phyloP scores from a whole-genome alignment of 2,113 vertebrate species.

The Lycocorax pyrrhopterus region DNA sequence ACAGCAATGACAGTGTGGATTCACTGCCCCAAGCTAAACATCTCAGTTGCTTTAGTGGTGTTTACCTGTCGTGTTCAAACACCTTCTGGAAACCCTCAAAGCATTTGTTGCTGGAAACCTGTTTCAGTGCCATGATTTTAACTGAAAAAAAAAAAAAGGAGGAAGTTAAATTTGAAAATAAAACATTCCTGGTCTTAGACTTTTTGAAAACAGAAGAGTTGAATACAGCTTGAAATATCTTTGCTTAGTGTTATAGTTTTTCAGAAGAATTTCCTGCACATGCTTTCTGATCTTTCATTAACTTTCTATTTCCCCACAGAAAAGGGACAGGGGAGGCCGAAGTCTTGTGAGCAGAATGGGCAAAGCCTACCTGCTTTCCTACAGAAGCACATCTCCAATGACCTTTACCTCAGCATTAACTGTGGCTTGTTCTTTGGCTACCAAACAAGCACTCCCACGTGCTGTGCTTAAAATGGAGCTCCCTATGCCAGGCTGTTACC shows the following conservation, averaged over 20 bases:
- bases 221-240: not conserved
- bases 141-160: not conserved
- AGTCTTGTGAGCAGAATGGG: not conserved
- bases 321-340: not conserved
- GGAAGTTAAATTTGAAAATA: not conserved
- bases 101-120: conserved; percentile 90
- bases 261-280: not conserved
- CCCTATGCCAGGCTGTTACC: not conserved
- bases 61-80: conserved; percentile 94
- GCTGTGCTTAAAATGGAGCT: not conserved
- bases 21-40: not conserved
- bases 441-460: rapidly evolving
- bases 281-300: not conserved
- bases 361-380: not conserved
- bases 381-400: not conserved
- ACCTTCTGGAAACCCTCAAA: conserved; percentile 95
- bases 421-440: not conserved
- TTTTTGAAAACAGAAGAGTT: not conserved
- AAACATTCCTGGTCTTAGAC: not conserved
- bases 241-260: not conserved
- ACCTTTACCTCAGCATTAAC: not conserved
- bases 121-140: conserved; percentile 83
- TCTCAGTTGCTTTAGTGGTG: not conserved
- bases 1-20: not conserved
- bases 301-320: not conserved